Conservation (phyloP, 2,888 invertebrate species). For the Terebella lapidaria region DNA sequence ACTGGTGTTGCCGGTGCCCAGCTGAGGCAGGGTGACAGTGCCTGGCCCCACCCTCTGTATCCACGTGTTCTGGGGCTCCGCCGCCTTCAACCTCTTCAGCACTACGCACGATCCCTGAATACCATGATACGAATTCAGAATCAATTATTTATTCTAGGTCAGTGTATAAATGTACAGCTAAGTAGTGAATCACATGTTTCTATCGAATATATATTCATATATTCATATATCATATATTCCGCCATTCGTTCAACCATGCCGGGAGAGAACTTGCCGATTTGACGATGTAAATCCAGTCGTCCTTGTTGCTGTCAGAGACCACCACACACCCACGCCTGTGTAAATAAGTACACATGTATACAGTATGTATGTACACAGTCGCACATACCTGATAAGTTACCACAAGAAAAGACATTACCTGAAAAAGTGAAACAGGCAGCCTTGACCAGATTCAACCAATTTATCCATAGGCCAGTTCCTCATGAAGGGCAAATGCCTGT, state of each 20-base stretch:
- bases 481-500: constrained; percentile 9
- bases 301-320: constrained; percentile 33
- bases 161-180: not conserved
- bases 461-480: constrained; percentile 18
- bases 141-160: too few species aligned
- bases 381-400: too few species aligned
- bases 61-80: constrained; percentile 15
- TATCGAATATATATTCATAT: not conserved
- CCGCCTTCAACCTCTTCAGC: constrained; percentile 25
- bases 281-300: constrained; percentile 43
- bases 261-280: constrained; percentile 40
- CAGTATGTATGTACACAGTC: too few species aligned
- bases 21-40: not conserved
- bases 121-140: too few species aligned
- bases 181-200: not conserved
- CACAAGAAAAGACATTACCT: too few species aligned
- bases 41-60: not conserved
- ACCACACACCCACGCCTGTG: constrained; percentile 39
- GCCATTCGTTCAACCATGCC: too few species aligned
- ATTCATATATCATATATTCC: not conserved
- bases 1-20: not conserved
- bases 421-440: constrained; percentile 20
- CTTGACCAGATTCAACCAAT: constrained; percentile 1
- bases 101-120: constrained; percentile 37
- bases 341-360: too few species aligned